Evolutionary conservation across 92 coral and sea anemone genomes (phyloP).

Genomic region (Epizoanthus stellaris): DNA sequence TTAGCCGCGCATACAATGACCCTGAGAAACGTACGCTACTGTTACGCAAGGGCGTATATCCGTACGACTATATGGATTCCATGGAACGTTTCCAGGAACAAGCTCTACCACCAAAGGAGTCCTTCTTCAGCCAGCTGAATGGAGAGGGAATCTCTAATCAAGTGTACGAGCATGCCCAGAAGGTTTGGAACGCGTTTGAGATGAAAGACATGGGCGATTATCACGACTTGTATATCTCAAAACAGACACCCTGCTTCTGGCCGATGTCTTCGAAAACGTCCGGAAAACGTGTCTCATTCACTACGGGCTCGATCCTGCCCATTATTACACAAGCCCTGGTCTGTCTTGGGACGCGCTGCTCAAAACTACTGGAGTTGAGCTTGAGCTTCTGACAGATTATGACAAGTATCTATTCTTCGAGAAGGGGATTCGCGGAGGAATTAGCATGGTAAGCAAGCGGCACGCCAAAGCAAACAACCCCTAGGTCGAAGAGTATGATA

Average conservation of each 20-base stretch:
- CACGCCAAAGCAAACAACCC: conserved; percentile 9
- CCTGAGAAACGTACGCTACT: too few species aligned
- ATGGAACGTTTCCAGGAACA: too few species aligned
- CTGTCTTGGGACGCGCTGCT: conserved; percentile 6
- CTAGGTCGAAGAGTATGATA: neutral
- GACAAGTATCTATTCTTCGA: conserved; percentile 3
- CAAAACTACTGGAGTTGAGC: neutral
- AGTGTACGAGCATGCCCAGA: too few species aligned
- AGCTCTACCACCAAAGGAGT: too few species aligned
- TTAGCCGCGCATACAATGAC: too few species aligned
- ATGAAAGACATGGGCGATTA: neutral
- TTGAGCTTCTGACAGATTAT: neutral
- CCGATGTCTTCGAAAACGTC: too few species aligned
- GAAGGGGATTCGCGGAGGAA: neutral
- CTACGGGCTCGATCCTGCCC: neutral
- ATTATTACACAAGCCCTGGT: neutral
- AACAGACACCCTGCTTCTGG: neutral
- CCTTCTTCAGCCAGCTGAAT: too few species aligned
- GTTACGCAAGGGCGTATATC: too few species aligned
- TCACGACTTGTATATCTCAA: conserved; percentile 1
- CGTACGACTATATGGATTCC: neutral
- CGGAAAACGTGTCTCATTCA: too few species aligned
- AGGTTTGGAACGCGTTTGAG: neutral
- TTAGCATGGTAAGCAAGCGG: neutral
- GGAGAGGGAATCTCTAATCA: too few species aligned